Conservation (phyloP, 2,888 invertebrate species). For the Anticlea derivata region DNA sequence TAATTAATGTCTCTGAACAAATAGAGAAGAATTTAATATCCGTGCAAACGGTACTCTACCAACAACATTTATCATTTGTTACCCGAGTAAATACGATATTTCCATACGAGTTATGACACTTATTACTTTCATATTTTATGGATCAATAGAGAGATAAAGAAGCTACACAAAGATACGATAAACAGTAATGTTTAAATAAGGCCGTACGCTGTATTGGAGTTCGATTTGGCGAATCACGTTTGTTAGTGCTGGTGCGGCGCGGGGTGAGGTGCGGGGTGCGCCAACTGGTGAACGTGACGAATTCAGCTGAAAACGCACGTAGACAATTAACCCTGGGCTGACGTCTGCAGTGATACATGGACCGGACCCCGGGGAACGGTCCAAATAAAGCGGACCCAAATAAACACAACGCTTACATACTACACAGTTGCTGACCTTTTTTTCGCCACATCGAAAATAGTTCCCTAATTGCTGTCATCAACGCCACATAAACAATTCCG, state of each 20-base stretch:
- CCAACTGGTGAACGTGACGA: slow-evolving; percentile 63
- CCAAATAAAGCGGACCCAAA: slow-evolving; percentile 59
- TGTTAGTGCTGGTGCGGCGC: slow-evolving; percentile 44
- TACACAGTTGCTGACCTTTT: slow-evolving; percentile 49
- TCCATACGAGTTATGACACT: slow-evolving; percentile 40
- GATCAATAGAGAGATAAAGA: slow-evolving; percentile 33
- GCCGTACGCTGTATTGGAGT: slow-evolving; percentile 35
- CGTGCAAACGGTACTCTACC: slow-evolving; percentile 46
- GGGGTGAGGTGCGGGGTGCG: slow-evolving; percentile 41
- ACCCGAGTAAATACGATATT: slow-evolving; percentile 44
- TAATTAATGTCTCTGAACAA: slow-evolving; percentile 49
- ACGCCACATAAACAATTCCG: slow-evolving; percentile 21
- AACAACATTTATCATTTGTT: slow-evolving; percentile 51
- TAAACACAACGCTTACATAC: slow-evolving; percentile 56
- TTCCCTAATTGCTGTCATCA: slow-evolving; percentile 31
- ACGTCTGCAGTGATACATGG: slow-evolving; percentile 73
- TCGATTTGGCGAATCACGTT: slow-evolving; percentile 50
- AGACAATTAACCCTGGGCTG: slow-evolving; percentile 73
- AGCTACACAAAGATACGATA: slow-evolving; percentile 46
- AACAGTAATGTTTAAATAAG: slow-evolving; percentile 35
- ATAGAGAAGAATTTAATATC: slow-evolving; percentile 55
- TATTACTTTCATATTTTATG: slow-evolving; percentile 39
- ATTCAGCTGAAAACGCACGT: slow-evolving; percentile 74
- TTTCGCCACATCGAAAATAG: slow-evolving; percentile 46
- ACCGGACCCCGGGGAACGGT: slow-evolving; percentile 53